Evolutionary conservation across 2,888 invertebrate species (phyloP).

Genomic region (Electrophaes corylata): DNA sequence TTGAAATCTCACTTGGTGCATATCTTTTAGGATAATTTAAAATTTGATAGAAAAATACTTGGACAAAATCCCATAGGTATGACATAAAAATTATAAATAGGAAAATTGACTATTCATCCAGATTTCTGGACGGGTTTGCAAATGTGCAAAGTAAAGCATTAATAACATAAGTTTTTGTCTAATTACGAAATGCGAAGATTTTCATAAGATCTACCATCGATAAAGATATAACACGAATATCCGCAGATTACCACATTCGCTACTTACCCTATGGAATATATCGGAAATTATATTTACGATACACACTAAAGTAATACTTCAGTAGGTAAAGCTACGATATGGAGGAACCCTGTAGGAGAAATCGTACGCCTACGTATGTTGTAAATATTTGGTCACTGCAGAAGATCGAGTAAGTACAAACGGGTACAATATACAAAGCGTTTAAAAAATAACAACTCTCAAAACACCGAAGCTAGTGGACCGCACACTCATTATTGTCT

Average conservation of each 20-base stretch:
- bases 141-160: slow-evolving; percentile 12
- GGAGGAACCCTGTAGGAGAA: slow-evolving; percentile 83
- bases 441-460: slow-evolving; percentile 62
- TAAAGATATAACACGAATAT: slow-evolving; percentile 40
- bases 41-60: slow-evolving; percentile 1
- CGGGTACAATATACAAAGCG: slow-evolving; percentile 62
- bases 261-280: slow-evolving; percentile 77
- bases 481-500: slow-evolving; percentile 75
- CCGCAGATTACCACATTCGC: slow-evolving; percentile 49
- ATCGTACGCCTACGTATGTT: slow-evolving; percentile 69
- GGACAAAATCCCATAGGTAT: slow-evolving; percentile 6
- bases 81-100: not conserved
- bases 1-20: no score
- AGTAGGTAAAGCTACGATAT: slow-evolving; percentile 83
- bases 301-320: slow-evolving; percentile 79
- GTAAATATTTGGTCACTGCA: slow-evolving; percentile 79
- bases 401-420: slow-evolving; percentile 66
- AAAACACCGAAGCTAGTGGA: slow-evolving; percentile 65
- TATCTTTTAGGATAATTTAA: no score
- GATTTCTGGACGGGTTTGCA: slow-evolving; percentile 14
- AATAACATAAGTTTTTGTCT: not conserved
- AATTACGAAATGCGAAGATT: not conserved
- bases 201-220: not conserved
- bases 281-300: slow-evolving; percentile 67
- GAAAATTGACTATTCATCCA: not conserved